Base-by-base conservation (phyloP, 2,888 invertebrate species). In the Leptopterna dolabrata region DNA sequence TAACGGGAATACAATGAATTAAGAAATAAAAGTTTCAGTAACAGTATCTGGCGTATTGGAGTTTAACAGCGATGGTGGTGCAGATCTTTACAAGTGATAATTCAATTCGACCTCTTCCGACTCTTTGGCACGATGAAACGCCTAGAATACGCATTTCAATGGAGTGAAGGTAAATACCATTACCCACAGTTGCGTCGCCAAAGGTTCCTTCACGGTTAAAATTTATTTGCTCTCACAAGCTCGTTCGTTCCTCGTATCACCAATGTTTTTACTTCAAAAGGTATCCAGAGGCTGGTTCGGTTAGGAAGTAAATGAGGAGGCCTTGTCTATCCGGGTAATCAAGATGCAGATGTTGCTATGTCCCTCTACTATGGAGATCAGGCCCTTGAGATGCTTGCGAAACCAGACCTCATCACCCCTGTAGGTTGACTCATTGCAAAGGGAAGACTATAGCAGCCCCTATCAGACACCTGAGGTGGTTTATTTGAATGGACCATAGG, bases 271-370 rank as follows among this genome's bases (percentile, higher is more conserved):
- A 63, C 63, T 63, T 63, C 63, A 63, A 63, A 63, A 63, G 63
- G 63, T 27, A 63, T 63, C 63, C 24, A 24, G 24, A 13, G 36
- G 63, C 63, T 63, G 19, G 63, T 24, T 30, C 9, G 29, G 47
- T 19, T 45, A 27, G 45, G 78, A 78, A 78, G 78, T 27, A 24
- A 78, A 78, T 78, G 27, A 78, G 73, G 73, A 30, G 24, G 30
- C 81, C 71, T 27, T 70, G 63, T 83, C 71, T 41, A 70, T 83
- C 70, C 11, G 71, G 24, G 83, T 83, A 83, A 83, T 83, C 83
- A 83, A 83, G 83, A 83, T 83, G 83, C 63, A 83, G 70, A 83
- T 83, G 83, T 83, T 36, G 36, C 70, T 36, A 9, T 55, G 24
- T 36, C 43, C 83, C 83, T 83, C 63, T 83, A 41, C 43, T 43